These are phyloP conservation scores for Noctua janthe DNA, from an alignment of 2,888 invertebrate genomes.

Conservation along the genomic window DNA sequence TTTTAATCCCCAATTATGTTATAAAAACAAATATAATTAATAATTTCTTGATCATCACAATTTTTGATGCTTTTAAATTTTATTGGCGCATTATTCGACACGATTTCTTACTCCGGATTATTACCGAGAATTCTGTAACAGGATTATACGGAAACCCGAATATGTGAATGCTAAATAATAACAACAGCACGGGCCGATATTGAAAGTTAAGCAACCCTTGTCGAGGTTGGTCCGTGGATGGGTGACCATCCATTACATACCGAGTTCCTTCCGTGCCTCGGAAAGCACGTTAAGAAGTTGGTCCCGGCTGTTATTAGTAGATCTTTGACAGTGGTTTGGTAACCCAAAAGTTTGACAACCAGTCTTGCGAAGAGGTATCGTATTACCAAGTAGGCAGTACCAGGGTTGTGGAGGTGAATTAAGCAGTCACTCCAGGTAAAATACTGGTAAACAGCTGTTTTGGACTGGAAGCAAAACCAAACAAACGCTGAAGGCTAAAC, in stretches of 20 bases:
- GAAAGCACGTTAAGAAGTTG: no score
- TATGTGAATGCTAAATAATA: background rate
- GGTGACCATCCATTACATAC: background rate
- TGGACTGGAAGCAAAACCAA: no score
- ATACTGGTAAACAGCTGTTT: no score
- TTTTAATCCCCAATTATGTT: conserved; percentile 19
- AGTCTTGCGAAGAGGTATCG: no score
- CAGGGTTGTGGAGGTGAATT: no score
- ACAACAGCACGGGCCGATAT: background rate
- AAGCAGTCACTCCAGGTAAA: no score
- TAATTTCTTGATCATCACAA: conserved; percentile 17
- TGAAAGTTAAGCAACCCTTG: background rate
- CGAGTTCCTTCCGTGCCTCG: no score
- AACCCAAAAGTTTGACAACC: no score
- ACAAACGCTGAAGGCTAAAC: no score
- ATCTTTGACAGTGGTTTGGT: background rate
- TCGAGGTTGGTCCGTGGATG: background rate
- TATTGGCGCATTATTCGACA: conserved; percentile 10
- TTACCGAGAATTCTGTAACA: conserved; percentile 27
- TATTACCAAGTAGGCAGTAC: no score
- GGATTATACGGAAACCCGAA: conserved; percentile 8
- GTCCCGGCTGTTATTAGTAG: background rate
- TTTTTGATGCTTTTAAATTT: conserved; percentile 22
- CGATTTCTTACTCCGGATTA: background rate
- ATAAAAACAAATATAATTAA: conserved; percentile 31